Conservation (phyloP, 2,888 invertebrate species). For the Hofmannophila pseudospretella region DNA sequence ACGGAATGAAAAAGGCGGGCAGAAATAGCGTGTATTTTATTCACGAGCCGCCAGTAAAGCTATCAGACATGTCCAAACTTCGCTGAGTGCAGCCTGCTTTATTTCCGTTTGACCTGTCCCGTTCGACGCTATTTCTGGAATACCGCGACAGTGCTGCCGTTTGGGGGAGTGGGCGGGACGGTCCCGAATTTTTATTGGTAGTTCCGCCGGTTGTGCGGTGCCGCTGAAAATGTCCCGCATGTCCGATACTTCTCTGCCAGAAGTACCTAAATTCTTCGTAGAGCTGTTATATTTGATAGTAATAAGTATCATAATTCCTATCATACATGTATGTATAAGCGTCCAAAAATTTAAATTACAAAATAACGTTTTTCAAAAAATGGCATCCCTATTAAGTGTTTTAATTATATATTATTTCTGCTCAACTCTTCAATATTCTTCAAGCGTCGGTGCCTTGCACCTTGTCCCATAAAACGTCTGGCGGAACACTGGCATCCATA, state of each 20-base stretch:
- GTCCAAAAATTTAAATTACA: no score
- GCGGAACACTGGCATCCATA: conserved; percentile 6
- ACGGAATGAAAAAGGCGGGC: conserved; percentile 37
- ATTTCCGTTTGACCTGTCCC: conserved; percentile 73
- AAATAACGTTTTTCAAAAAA: no score
- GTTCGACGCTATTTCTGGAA: conserved; percentile 66
- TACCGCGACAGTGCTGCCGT: background rate
- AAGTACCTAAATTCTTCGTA: no score
- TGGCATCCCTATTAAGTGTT: no score
- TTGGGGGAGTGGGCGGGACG: background rate
- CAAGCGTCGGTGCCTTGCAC: no score
- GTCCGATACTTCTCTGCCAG: no score
- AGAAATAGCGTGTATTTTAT: conserved; percentile 61
- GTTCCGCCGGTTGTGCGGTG: background rate
- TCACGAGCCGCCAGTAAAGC: conserved; percentile 61
- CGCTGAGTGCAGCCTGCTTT: conserved; percentile 68
- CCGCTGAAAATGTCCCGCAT: background rate
- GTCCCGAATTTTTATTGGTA: background rate
- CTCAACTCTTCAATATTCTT: no score
- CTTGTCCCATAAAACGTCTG: conserved; percentile 1
- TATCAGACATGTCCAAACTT: conserved; percentile 72
- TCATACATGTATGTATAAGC: no score
- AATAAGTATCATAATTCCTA: no score
- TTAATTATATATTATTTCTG: no score
- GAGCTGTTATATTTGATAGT: no score